phyloP scores from a whole-genome alignment of 2,888 invertebrate genomes.

The Drosophila siamana region DNA sequence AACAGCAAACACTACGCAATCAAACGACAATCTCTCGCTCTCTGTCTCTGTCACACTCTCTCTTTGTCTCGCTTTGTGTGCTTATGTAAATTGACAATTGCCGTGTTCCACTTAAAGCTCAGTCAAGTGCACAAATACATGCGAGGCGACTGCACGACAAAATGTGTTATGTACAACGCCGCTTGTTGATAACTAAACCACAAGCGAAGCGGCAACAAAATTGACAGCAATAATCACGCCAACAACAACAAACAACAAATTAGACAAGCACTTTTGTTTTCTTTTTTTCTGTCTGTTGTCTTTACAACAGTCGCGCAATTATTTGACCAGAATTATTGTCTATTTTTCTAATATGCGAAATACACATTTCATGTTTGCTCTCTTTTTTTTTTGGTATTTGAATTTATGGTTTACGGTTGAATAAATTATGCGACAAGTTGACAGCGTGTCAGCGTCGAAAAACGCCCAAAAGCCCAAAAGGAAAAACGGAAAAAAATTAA shows the following conservation, averaged over 20 bases:
- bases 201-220: conserved; percentile 48
- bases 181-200: conserved; percentile 58
- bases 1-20: neutral
- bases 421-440: conserved; percentile 39
- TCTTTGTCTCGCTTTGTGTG: conserved; percentile 1
- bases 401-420: conserved; percentile 8
- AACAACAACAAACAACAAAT: conserved; percentile 12
- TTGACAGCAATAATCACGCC: conserved; percentile 53
- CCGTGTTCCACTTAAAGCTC: conserved; percentile 66
- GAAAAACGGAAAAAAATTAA: conserved; percentile 3
- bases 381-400: neutral
- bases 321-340: conserved; percentile 8
- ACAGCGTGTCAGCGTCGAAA: conserved; percentile 39
- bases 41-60: neutral
- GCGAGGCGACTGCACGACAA: neutral
- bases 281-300: conserved; percentile 4
- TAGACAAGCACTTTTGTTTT: conserved; percentile 37
- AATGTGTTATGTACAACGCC: conserved; percentile 11
- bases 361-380: neutral
- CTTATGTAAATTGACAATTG: conserved; percentile 73
- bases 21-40: conserved; percentile 4
- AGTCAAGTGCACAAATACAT: conserved; percentile 45
- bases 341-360: neutral
- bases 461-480: conserved; percentile 13
- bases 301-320: conserved; percentile 33